Evolutionary conservation across 2,888 invertebrate species (phyloP), one percentile per base, ranked within the genome.

Genomic region (Nysson spinosus): DNA sequence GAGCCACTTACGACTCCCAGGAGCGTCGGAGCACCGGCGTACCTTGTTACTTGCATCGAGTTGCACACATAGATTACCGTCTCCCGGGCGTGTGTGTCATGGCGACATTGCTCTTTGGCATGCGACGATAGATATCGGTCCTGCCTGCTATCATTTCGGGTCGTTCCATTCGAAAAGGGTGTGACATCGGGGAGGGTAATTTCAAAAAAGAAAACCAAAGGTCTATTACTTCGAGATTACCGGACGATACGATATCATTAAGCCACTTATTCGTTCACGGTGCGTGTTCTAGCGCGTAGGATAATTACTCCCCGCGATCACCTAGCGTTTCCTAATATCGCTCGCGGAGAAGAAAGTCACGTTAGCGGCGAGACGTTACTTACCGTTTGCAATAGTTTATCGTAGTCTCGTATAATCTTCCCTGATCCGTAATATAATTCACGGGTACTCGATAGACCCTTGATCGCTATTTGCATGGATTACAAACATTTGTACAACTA

Each of bases 121-220:
- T 85, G 85, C 85, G 77, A 84, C 74, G 80, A 78, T 76, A 76
- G 76, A 74, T 78, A 72, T 63, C 79, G 63, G 39, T 54, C 73
- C 51, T 37, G 69, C 64, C 74, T 67, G 79, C 80, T 83, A 82
- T 85, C 82, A 83, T 83, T 84, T 82, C 76, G 57, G 80, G 81
- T 72, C 79, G 76, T 83, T 81, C 75, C 80, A 78, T 83, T 83
- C 73, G 75, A 77, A 69, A 74, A 81, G 84, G 83, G 83, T 82
- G 82, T 79, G 83, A 83, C 83, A n/a, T 54, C 76, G 75, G 71
- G 63, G 63, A 77, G n/a, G n/a, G 81, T 78, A 80, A 81, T 83
- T 83, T 80, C 47, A 62, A 65, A 74, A 77, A 78, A 55, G 17
- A 43, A 20, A 51, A 55, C 37, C 50, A 50, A 46, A 46, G 65